Evolutionary conservation across 2,888 invertebrate species (phyloP), one percentile per base, ranked within the genome.

Genomic region (Diabrotica balteata): DNA sequence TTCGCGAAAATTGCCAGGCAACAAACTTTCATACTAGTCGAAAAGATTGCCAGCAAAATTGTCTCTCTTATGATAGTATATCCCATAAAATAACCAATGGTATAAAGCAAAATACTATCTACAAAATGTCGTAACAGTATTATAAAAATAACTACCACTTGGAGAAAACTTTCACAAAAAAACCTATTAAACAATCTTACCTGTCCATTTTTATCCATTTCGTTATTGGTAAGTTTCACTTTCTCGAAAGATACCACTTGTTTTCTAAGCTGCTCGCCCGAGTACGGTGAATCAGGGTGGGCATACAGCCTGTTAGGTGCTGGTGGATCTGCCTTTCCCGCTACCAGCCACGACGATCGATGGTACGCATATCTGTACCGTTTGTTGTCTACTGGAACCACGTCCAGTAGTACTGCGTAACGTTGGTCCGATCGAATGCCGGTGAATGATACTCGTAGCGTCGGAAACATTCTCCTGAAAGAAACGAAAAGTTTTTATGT

Each of bases 241-340:
- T 93, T 94, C 83, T 93, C 93, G 84, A 93, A 93, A 51, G 92
- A 91, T 68, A 94, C 90, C 72, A 92, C 90, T 82, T 93, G 92
- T 79, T 92, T 92, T 77, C 89, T 86, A 62, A 93, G 88, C 80
- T 92, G 92, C 75, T 93, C 92, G 1, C 91, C 92, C 59, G 90
- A 90, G 83, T 91, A 93, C n/a, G 93, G 93, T 1, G 91, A 91
- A 81, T 93, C 93, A 2, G 93, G 93, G 83, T 93, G 93, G 62
- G 90, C 87, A 85, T 93, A 92, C 73, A 93, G 87, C 66, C 93
- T 84, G 71, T 88, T 87, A 10, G 91, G 91, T 1, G 90, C 88
- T 73, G 92, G 92, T 17, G 89, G 92, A 86, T 93, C 92, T 3
- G 93, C 93, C 82, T 93, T 93, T 45, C 93, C 93, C 1, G 93